Evolutionary conservation across 2,113 vertebrate species (phyloP), one percentile per base, ranked within the genome.

Genomic region (Tachysurus fulvidraco): DNA sequence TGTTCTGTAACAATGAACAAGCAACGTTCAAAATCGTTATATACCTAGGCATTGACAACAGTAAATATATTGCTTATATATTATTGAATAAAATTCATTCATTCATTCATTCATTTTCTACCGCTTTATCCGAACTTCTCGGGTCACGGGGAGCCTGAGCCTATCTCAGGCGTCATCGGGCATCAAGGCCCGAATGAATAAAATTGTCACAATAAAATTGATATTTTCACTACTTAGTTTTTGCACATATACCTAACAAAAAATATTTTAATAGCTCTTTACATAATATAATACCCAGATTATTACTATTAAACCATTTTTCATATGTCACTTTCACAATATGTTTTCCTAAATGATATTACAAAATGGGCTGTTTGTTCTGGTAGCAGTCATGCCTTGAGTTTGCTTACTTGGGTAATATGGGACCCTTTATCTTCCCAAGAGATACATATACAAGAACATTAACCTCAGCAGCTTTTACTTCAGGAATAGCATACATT

Each of bases 401-500:
- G 82, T 67, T 82, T 73, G 79, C 57, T 69, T 77, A 69, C 83
- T 79, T 44, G 77, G 79, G 62, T 79, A 87, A 25, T 41, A 44
- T 16, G 17, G 52, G 73, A 60, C 74, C 41, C 23, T 59, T 69
- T 69, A 80, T 88, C 77, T 77, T 65, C 78, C 84, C 62, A 83
- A 84, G 36, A 50, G 60, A 81, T 71, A 89, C 65, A 89, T 88
- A 67, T 84, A 77, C 62, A 88, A 90, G 57, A 86, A 90, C 71
- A 85, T 86, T 91, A 85, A 91, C 91, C 85, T 86, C 88, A 93
- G 93, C 92, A 52, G 87, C 50, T 89, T 71, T 64, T 84, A 87
- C 87, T 90, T 90, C 89, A 88, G 86, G 89, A 86, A 87, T n/a
- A 10, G 85, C 86, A 73, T 92, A 89, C 91, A 92, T 92, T 91